Percentiles rank a stretch among this genome's conserved stretches.
phyloP scores from a whole-genome alignment of 2,797 vertebrate genomes.

The Varecia variegata region DNA sequence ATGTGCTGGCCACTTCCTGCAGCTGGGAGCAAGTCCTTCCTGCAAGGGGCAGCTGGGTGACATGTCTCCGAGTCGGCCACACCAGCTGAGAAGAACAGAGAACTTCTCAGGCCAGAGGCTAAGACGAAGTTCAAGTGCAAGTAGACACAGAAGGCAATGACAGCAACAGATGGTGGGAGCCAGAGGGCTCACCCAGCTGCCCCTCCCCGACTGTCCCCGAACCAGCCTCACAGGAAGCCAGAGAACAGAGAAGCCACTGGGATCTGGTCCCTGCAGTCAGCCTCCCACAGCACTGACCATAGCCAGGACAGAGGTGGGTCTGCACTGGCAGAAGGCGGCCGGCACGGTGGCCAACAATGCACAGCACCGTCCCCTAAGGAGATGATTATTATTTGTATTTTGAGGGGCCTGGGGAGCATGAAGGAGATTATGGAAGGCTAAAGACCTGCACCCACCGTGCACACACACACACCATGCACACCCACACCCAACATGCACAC shows the following conservation, averaged over 20 bases:
- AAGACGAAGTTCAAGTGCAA: background rate
- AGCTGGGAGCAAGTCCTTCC: background rate
- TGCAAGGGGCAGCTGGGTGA: no score
- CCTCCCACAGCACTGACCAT: background rate
- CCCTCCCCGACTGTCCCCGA: background rate
- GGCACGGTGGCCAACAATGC: rapidly evolving
- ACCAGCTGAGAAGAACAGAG: background rate
- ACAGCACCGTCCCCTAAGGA: rapidly evolving
- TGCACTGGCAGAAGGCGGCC: background rate
- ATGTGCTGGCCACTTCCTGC: rapidly evolving
- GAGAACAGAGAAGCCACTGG: background rate
- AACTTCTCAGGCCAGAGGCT: background rate
- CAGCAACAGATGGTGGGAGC: background rate
- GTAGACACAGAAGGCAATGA: background rate
- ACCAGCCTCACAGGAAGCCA: background rate
- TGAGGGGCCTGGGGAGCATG: background rate
- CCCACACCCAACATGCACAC: background rate
- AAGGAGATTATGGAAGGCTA: no score
- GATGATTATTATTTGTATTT: background rate
- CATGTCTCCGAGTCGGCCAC: background rate
- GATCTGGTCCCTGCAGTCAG: background rate
- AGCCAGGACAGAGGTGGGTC: rapidly evolving
- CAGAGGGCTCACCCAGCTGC: background rate
- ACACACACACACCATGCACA: background rate
- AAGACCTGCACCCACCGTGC: background rate